Base-by-base conservation (phyloP, 2,113 vertebrate genomes). In the Perccottus glenii region DNA sequence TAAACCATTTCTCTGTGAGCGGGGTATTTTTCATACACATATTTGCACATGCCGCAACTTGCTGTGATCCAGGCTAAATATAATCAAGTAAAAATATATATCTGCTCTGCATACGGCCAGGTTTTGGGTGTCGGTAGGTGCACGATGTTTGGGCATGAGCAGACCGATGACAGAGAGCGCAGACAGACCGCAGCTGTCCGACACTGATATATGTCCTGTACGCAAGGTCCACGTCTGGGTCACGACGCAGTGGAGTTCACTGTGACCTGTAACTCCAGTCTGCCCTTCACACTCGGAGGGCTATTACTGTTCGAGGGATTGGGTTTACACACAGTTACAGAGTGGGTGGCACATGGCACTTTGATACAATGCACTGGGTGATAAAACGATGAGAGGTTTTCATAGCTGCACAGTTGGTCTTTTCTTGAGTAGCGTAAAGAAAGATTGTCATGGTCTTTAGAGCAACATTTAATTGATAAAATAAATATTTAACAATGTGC, bases 171-270 rank as follows among this genome's bases (percentile, higher is more conserved):
- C 67, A 69, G 82, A 72, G 69, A 51, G 49, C 4, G 55, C 67
- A 69, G 81, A 78, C 75, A 81, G 88, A 82, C 85, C 74, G 82
- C 89, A 88, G 85, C 88, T 88, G 89, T 77, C 79, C 71, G 73
- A 67, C 73, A 81, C 75, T 69, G 70, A 80, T 71, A 77, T 35
- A 73, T 56, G 61, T 75, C 60, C 67, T 45, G 51, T 64, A 79
- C 74, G 73, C 75, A 2, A 78, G 81, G 83, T 87, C 85, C 57
- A 59, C 3, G 75, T 84, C 82, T 76, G 72, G 85, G 84, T 87
- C 85, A 84, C 0, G 14, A 67, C 71, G 57, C 60, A 11, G 19
- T 69, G 12, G 55, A 68, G 69, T 80, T 82, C 78, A 70, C 56
- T 0, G 2, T 67, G 48, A 64, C 77, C 74, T 77, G 72, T 77